phyloP scores from a whole-genome alignment of 1,140 invertebrate genomes.

The Palaemon carinicauda region DNA sequence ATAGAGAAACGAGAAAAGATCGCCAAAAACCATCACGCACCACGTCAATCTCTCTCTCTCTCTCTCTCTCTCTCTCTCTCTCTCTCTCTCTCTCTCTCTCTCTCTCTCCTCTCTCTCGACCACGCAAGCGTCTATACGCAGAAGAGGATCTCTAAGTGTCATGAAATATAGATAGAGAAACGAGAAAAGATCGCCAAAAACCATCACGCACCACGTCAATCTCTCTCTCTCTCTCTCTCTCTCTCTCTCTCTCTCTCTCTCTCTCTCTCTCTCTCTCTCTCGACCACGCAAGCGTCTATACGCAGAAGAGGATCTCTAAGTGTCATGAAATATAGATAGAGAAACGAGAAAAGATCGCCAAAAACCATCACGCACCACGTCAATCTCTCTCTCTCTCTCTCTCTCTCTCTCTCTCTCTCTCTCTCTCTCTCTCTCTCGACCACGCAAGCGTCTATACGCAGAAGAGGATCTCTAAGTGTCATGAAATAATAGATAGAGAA shows the following conservation, averaged over 20 bases:
- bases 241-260: constrained; percentile 10
- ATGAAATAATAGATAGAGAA: neutral
- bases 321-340: too few species aligned
- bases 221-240: constrained; percentile 12
- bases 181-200: neutral
- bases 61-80: neutral
- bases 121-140: neutral
- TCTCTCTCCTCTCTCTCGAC: neutral
- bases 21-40: too few species aligned
- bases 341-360: too few species aligned
- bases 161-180: neutral
- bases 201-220: neutral
- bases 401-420: neutral
- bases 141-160: neutral
- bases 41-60: too few species aligned
- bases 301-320: too few species aligned
- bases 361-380: too few species aligned
- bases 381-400: neutral
- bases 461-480: neutral
- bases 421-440: neutral
- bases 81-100: neutral
- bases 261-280: constrained; percentile 17
- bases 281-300: too few species aligned
- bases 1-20: too few species aligned
- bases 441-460: neutral